Percentiles rank a stretch among this genome's conserved stretches.
Conservation (phyloP, 2,797 vertebrate genomes). For the Leptoclinus maculatus region DNA sequence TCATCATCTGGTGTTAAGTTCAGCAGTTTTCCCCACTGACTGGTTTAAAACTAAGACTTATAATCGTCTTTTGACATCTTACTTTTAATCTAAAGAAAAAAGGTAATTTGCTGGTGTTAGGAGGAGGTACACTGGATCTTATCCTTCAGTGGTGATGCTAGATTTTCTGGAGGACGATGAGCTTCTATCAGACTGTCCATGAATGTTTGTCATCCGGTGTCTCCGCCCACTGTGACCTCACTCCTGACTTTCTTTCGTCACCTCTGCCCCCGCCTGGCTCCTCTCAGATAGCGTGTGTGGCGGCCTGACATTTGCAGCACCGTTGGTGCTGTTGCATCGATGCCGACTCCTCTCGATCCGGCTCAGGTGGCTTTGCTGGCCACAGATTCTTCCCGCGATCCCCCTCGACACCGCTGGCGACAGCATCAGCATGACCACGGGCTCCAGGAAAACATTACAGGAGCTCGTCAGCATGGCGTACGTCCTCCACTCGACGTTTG, state of each 20-base stretch:
- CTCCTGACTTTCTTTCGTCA: constrained; percentile 30
- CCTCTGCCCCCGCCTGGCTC: constrained; percentile 35
- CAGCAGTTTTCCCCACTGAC: background rate
- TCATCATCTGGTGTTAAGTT: background rate
- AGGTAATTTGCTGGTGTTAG: background rate
- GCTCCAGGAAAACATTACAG: constrained; percentile 92
- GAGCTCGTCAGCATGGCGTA: constrained; percentile 86
- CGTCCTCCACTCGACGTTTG: constrained; percentile 80
- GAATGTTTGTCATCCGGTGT: background rate
- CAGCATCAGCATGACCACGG: constrained; percentile 85
- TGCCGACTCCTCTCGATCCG: constrained; percentile 11
- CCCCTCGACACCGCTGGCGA: constrained; percentile 73
- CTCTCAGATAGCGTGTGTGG: constrained; percentile 24
- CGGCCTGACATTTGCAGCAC: constrained; percentile 3
- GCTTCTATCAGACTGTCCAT: background rate
- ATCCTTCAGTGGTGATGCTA: background rate
- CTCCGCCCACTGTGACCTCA: constrained; percentile 2
- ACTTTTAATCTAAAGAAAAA: background rate
- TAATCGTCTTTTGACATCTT: background rate
- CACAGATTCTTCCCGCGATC: constrained; percentile 70
- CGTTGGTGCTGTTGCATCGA: background rate
- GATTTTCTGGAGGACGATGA: background rate
- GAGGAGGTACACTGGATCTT: background rate
- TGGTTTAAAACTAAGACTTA: background rate
- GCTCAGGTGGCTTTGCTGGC: constrained; percentile 60